These are phyloP conservation scores for Cardinalis cardinalis DNA, from an alignment of 2,113 vertebrate species.

Conservation along the genomic window DNA sequence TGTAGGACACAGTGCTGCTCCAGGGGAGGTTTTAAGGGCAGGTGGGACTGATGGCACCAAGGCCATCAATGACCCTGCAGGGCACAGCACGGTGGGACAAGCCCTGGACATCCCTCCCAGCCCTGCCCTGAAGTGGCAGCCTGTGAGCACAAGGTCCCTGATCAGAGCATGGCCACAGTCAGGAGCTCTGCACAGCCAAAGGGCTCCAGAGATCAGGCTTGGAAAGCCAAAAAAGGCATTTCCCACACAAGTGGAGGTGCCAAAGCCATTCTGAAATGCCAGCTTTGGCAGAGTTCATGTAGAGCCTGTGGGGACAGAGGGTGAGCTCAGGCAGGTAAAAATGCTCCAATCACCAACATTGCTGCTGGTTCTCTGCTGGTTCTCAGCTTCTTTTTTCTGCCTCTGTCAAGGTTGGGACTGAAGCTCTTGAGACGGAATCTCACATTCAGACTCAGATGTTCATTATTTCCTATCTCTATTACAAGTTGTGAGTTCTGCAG, in stretches of 20 bases:
- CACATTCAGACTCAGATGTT: no score
- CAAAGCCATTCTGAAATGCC: not conserved
- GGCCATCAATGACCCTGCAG: fast-evolving
- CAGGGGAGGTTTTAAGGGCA: not conserved
- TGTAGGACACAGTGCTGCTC: fast-evolving
- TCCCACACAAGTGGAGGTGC: not conserved
- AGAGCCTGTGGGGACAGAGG: not conserved
- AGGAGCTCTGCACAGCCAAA: not conserved
- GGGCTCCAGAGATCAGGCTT: not conserved
- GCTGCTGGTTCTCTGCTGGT: no score
- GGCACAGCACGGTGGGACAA: not conserved
- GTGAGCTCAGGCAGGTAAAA: not conserved
- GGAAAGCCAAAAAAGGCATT: not conserved
- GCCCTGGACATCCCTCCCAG: not conserved
- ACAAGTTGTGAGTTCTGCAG: no score
- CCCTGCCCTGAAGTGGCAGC: not conserved
- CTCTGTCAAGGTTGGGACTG: no score
- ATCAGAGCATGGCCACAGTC: not conserved
- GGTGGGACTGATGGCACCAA: not conserved
- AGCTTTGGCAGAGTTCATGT: fast-evolving
- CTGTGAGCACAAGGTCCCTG: not conserved
- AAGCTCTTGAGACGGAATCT: no score
- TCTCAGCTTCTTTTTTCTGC: no score
- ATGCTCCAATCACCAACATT: fast-evolving
- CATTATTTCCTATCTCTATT: no score